A percentile compares a stretch with the other conserved stretches of the same genome.
Conservation (phyloP, 2,888 invertebrate genomes). For the Hydrotaea cyrtoneurina region DNA sequence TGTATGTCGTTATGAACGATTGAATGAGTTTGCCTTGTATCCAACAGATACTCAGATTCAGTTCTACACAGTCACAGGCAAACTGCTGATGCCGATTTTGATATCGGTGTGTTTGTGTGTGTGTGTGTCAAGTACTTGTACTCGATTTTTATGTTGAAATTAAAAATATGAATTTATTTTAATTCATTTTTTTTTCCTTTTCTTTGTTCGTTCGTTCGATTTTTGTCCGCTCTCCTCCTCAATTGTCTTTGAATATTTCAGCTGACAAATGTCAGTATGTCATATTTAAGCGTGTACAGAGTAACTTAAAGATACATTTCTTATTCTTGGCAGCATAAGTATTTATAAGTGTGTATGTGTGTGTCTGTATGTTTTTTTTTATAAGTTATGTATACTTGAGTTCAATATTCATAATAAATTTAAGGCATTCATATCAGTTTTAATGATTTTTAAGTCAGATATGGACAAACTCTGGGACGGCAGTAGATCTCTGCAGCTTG, state of each 20-base stretch:
- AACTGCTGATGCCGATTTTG: neutral
- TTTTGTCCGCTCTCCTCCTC: neutral
- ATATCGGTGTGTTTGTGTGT: neutral
- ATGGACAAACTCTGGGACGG: neutral
- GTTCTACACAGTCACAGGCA: neutral
- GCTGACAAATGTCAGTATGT: conserved; percentile 24
- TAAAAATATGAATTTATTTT: conserved; percentile 31
- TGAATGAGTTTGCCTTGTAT: conserved; percentile 28
- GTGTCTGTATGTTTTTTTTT: neutral
- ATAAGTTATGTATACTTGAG: conserved; percentile 2
- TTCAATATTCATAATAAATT: conserved; percentile 16
- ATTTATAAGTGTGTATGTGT: neutral
- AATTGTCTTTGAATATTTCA: conserved; percentile 12
- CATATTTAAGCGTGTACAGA: conserved; percentile 17
- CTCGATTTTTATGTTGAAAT: conserved; percentile 28
- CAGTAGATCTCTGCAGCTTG: too few species aligned
- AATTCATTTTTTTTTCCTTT: conserved; percentile 23
- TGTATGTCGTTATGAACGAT: conserved; percentile 50
- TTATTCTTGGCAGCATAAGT: conserved; percentile 14
- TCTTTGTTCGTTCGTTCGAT: neutral
- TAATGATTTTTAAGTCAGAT: neutral
- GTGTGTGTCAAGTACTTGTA: conserved; percentile 44
- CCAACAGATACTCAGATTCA: neutral
- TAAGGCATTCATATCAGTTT: conserved; percentile 5
- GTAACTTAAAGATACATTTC: neutral